Evolutionary conservation across 2,113 vertebrate genomes (phyloP).

Genomic region (Numenius arquata): DNA sequence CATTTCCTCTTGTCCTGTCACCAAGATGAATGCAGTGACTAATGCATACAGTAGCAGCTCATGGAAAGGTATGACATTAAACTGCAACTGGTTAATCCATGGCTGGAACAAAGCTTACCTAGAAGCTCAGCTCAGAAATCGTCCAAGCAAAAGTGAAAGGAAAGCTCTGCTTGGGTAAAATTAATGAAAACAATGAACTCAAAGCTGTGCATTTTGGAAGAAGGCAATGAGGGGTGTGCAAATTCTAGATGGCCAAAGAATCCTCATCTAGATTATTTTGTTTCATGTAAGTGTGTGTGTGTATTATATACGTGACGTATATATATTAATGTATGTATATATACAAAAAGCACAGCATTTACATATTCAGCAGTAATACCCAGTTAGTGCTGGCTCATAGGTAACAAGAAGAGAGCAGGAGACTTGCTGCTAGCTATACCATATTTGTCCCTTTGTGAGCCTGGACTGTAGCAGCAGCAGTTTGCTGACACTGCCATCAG

Average conservation of each 20-base stretch:
- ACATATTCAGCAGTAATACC: neutral
- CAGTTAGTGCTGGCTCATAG: neutral
- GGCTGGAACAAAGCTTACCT: neutral
- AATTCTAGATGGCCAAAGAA: neutral
- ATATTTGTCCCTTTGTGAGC: neutral
- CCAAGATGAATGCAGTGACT: neutral
- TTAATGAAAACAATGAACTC: neutral
- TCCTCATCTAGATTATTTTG: neutral
- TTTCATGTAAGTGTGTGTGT: neutral
- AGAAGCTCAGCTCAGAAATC: neutral
- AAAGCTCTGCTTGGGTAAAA: neutral
- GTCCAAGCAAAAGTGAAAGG: neutral
- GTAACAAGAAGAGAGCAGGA: neutral
- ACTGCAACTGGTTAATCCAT: neutral
- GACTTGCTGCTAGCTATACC: neutral
- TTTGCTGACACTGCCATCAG: neutral
- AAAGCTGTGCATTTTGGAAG: neutral
- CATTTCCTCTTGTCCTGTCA: too few relatives aligned
- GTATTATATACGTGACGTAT: rapidly evolving
- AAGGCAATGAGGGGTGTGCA: neutral
- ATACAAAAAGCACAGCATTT: neutral
- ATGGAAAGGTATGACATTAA: neutral
- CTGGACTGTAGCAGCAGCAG: neutral
- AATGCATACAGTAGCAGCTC: neutral
- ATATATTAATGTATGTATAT: neutral